Evolutionary conservation across 2,113 vertebrate species (phyloP).

Genomic region (Melanostigma gelatinosum): DNA sequence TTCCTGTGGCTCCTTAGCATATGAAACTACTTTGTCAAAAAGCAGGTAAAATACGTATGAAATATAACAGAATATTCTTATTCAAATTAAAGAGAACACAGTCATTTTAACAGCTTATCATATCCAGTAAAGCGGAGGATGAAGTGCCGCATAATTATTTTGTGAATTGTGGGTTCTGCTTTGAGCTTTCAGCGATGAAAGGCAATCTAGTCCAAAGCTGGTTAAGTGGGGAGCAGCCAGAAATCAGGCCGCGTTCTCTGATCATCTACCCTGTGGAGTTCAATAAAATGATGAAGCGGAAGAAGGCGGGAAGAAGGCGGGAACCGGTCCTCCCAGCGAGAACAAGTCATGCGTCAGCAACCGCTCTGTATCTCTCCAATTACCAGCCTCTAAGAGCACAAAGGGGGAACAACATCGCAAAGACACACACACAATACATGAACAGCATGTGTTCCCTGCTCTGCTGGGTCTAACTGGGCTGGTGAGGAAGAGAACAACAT

Average conservation of each 20-base stretch:
- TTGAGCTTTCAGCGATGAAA: conserved; percentile 22
- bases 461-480: conserved; percentile 9
- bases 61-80: background rate
- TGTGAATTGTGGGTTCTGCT: conserved; percentile 26
- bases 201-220: conserved; percentile 49
- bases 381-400: conserved; percentile 56
- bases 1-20: background rate
- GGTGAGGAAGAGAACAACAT: conserved; percentile 29
- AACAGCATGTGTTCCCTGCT: conserved; percentile 6
- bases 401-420: conserved; percentile 7
- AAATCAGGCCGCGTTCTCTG: conserved; percentile 39
- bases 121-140: conserved; percentile 16
- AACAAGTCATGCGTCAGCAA: conserved; percentile 69
- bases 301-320: conserved; percentile 56
- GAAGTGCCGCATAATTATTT: conserved; percentile 13
- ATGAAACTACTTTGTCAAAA: background rate
- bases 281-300: conserved; percentile 43
- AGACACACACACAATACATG: conserved; percentile 3
- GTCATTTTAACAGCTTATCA: background rate
- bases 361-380: conserved; percentile 63
- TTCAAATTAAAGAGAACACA: background rate
- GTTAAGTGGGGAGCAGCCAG: conserved; percentile 44
- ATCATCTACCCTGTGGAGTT: conserved; percentile 61
- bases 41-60: background rate
- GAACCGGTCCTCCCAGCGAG: conserved; percentile 55